Base-by-base conservation (phyloP, 2,113 vertebrate genomes). In the Solea senegalensis region DNA sequence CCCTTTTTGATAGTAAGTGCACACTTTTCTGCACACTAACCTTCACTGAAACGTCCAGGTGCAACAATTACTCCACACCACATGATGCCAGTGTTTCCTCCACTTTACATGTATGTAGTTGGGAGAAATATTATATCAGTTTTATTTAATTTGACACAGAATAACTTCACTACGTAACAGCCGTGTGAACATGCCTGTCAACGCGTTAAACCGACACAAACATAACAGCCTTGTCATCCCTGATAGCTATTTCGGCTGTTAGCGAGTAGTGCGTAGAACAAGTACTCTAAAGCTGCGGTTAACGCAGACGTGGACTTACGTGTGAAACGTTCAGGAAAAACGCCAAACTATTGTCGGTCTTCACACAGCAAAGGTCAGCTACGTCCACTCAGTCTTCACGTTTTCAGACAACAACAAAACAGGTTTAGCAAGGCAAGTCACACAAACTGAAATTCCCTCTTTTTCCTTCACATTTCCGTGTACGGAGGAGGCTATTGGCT, bases 391-490 rank as follows among this genome's bases (percentile, higher is more conserved):
- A 63, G 27, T 65, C 4, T 28, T 34, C 1, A 3, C 11, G 8
- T 54, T n/a, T 59, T 49, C 1, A 27, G 51, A 28, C 4, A n/a
- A 41, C 7, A 5, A 62, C 11, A 21, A 62, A 9, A 21, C 10
- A 7, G 3, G 1, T 2, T 27, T 26, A 40, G 53, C 15, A 44
- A 66, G n/a, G 53, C 15, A 44, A 66, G n/a, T n/a, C 44, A 45
- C 72, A 76, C 60, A 79, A 82, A 81, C 82, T 66, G 73, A 88
- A 91, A 67, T 88, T 90, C 89, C 89, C 90, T 34, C 34, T 6
- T 85, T 86, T 76, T 80, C 15, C 9, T 5, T 10, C 5, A 1
- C 4, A 16, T 9, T 73, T 89, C 88, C 76, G 79, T 1, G 57
- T 69, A 61, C 50, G n/a, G 11, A 1, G 40, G 61, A 62, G 40